Evolutionary conservation across 2,888 invertebrate species (phyloP), one percentile per base, ranked within the genome.

Genomic region (Melangyna quadrimaculata): DNA sequence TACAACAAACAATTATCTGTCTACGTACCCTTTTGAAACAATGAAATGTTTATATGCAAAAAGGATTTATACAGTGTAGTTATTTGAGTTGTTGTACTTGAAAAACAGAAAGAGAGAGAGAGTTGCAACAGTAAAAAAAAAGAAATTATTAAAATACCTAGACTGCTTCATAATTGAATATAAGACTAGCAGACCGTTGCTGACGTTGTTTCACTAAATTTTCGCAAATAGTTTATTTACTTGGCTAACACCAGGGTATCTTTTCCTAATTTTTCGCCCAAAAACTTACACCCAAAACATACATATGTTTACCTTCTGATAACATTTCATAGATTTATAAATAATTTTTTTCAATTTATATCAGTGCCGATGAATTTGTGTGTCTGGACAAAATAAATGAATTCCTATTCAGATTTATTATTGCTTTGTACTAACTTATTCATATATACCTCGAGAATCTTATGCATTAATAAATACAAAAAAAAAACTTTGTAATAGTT

Each of bases 401-500:
- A 53, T 35, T 57, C 27, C 2, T 37, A 61, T 61, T 63, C 69
- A 73, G 63, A 82, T 73, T 70, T 63, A 63, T 61, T 27, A 63
- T 61, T 27, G n/a, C 27, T 53, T 65, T 45, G 53, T 14, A 65
- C 17, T 6, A 0, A 48, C 22, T 27, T 17, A 45, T 22, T 17
- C 10, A 0, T 14, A 24, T 17, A 45, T 17, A 53, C 40, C 10
- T 40, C n/a, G 14, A 22, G 14, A 14, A 35, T 29, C 35, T 40
- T 63, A n/a, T 57, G 55, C n/a, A 71, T 12, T 32, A 3, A 43
- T 19, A 14, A 59, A 43, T n/a, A n/a, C n/a, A 35, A 65, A 77
- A 40, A 73, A 61, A 74, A 71, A 53, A 22, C 40, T 75, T 71
- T 67, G 61, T 75, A 75, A 75, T 84, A 84, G 83, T 75, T 83